These are phyloP conservation scores for Triplophysa bombifrons DNA, from an alignment of 2,797 vertebrate genomes.

Conservation along the genomic window DNA sequence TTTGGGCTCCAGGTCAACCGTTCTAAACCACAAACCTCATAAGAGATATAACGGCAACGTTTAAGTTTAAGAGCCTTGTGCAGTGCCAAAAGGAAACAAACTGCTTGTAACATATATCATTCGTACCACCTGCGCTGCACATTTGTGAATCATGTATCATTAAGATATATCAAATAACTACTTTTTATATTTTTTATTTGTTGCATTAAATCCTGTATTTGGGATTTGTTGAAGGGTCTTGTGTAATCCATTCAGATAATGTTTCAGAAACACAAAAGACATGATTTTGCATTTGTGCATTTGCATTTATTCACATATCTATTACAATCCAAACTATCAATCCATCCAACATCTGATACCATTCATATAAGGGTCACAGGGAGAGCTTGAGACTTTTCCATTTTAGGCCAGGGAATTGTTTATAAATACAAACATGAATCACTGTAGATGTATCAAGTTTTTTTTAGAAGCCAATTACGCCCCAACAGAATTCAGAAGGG, in stretches of 20 bases:
- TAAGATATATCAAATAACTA: neutral
- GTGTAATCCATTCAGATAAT: too few relatives aligned
- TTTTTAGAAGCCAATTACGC: too few relatives aligned
- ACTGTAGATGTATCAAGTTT: too few relatives aligned
- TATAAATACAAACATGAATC: too few relatives aligned
- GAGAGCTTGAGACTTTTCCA: neutral
- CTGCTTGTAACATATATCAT: conserved; percentile 1
- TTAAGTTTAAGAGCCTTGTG: conserved; percentile 33
- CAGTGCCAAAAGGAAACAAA: conserved; percentile 36
- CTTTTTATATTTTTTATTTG: neutral
- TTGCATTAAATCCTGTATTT: neutral
- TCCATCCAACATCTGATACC: neutral
- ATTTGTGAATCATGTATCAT: conserved; percentile 10
- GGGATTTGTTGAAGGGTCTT: too few relatives aligned
- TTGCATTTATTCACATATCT: too few relatives aligned
- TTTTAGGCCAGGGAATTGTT: too few relatives aligned
- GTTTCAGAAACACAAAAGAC: neutral
- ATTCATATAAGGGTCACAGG: neutral
- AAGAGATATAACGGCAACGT: conserved; percentile 23
- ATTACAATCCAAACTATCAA: neutral
- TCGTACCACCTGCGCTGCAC: conserved; percentile 3
- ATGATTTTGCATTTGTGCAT: neutral
- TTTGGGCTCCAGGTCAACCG: conserved; percentile 34
- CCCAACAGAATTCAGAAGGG: too few relatives aligned
- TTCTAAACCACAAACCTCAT: conserved; percentile 18